A percentile compares a stretch with the other conserved stretches of the same genome.
Conservation (phyloP, 37 sponge, comb jelly and placozoan species). For the Corticium candelabrum region DNA sequence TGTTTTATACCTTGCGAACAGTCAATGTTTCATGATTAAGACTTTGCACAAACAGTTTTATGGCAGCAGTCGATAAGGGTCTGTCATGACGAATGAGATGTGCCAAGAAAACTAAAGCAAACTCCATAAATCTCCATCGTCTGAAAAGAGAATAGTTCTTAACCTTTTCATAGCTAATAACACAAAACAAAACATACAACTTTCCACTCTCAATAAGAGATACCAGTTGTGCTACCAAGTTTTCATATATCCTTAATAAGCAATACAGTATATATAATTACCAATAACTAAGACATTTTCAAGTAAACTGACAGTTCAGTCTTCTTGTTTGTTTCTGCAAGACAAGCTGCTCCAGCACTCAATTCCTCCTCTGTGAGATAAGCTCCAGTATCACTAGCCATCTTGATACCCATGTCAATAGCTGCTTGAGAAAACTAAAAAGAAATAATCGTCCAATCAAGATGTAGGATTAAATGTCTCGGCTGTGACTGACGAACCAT, state of each 20-base stretch:
- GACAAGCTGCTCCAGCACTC: too few relatives aligned
- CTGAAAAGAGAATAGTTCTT: slow-evolving; percentile 34
- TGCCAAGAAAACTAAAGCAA: slow-evolving; percentile 33
- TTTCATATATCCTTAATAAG: slow-evolving; percentile 11
- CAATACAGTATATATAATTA: background rate
- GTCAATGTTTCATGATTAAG: slow-evolving; percentile 46
- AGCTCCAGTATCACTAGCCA: too few relatives aligned
- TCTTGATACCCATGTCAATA: too few relatives aligned
- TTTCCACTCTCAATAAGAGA: slow-evolving; percentile 28
- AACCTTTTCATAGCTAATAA: too few relatives aligned
- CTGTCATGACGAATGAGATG: slow-evolving; percentile 44
- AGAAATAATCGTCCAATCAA: too few relatives aligned
- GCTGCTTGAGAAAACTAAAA: too few relatives aligned
- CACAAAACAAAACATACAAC: too few relatives aligned
- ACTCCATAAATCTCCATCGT: slow-evolving; percentile 46
- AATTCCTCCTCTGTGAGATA: too few relatives aligned
- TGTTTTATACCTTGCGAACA: slow-evolving; percentile 47
- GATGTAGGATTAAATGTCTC: too few relatives aligned
- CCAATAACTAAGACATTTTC: background rate
- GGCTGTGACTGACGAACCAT: too few relatives aligned
- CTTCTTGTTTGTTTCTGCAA: background rate
- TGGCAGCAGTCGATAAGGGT: slow-evolving; percentile 30
- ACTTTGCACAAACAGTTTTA: slow-evolving; percentile 26
- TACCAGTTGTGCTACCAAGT: slow-evolving; percentile 14
- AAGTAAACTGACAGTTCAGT: slow-evolving; percentile 6